Percentiles rank a stretch among this genome's conserved stretches.
Evolutionary conservation across 2,797 vertebrate species (phyloP).

Genomic region (Halcyon leucocephala): DNA sequence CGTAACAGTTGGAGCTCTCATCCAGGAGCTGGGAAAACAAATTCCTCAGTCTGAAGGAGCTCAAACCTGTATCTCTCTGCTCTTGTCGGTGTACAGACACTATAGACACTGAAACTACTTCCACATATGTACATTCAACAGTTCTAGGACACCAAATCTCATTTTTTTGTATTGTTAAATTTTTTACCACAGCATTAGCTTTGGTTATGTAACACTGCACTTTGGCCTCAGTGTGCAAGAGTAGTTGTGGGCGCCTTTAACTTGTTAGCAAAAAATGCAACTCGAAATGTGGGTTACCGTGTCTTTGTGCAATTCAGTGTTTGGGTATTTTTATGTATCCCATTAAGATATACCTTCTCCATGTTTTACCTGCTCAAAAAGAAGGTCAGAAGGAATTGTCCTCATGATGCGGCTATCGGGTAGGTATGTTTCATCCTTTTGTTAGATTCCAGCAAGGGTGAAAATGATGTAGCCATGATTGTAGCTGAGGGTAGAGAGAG

Average conservation of each 20-base stretch:
- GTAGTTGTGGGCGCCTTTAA: background rate
- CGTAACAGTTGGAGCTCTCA: background rate
- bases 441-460: background rate
- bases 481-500: background rate
- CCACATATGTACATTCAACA: background rate
- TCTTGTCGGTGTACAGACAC: background rate
- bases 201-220: background rate
- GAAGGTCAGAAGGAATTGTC: background rate
- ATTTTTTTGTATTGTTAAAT: background rate
- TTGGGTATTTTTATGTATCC: background rate
- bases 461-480: background rate
- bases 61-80: background rate
- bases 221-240: background rate
- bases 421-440: background rate
- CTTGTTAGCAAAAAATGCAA: background rate
- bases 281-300: background rate
- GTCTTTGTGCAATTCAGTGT: background rate
- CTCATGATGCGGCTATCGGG: background rate
- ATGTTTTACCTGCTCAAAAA: background rate
- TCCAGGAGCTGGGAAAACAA: background rate
- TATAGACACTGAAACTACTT: background rate
- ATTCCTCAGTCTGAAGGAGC: background rate
- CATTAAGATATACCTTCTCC: background rate
- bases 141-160: background rate
- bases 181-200: background rate